A percentile compares a stretch with the other conserved stretches of the same genome.
Evolutionary conservation across 2,888 invertebrate species (phyloP).

Genomic region (Chrysotoxum bicinctum): DNA sequence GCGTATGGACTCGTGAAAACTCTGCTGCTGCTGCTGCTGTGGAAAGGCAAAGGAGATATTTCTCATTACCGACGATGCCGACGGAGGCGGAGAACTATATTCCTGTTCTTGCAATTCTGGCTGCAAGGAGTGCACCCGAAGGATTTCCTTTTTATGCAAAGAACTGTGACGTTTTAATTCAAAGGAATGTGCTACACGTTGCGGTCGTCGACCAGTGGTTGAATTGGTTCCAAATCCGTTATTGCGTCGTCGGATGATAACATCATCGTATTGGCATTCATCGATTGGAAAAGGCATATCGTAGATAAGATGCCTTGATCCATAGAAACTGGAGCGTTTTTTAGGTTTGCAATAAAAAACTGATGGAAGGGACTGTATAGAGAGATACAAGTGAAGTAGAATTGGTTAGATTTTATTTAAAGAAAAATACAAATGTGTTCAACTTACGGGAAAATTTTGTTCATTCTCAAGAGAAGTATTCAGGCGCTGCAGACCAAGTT

Average conservation of each 20-base stretch:
- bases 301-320: slow-evolving; percentile 84
- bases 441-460: slow-evolving; percentile 74
- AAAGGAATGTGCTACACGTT: slow-evolving; percentile 65
- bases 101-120: slow-evolving; percentile 74
- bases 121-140: slow-evolving; percentile 80
- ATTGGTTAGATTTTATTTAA: background rate
- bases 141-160: slow-evolving; percentile 62
- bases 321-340: slow-evolving; percentile 82
- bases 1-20: background rate
- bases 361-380: slow-evolving; percentile 75
- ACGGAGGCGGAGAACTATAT: slow-evolving; percentile 76
- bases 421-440: background rate
- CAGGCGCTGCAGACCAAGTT: slow-evolving; percentile 79
- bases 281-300: slow-evolving; percentile 85
- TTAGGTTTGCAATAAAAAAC: slow-evolving; percentile 81
- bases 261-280: slow-evolving; percentile 83
- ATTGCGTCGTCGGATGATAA: slow-evolving; percentile 79
- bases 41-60: slow-evolving; percentile 81
- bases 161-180: slow-evolving; percentile 52
- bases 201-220: background rate
- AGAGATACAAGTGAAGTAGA: background rate
- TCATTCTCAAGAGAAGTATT: slow-evolving; percentile 73
- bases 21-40: slow-evolving; percentile 75
- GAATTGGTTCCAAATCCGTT: slow-evolving; percentile 52
- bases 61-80: slow-evolving; percentile 78